phyloP scores from a whole-genome alignment of 2,888 invertebrate species.

The Lasioglossum oenotherae region DNA sequence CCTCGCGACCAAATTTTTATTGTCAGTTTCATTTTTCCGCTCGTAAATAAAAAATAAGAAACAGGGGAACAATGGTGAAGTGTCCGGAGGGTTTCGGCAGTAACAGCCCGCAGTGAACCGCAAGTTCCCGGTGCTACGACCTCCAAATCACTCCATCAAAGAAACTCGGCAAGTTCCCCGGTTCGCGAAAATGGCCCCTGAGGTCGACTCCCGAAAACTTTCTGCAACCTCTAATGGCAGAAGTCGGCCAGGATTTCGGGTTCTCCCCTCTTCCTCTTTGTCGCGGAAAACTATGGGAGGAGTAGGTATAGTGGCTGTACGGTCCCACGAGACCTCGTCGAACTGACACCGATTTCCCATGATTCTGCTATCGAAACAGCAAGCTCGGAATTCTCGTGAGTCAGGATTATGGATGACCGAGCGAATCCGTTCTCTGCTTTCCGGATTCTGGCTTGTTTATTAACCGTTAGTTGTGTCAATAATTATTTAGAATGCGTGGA shows the following conservation, averaged over 20 bases:
- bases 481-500: neutral
- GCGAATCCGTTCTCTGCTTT: neutral
- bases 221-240: conserved; percentile 29
- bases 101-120: neutral
- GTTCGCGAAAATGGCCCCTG: conserved; percentile 16
- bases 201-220: conserved; percentile 6
- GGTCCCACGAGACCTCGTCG: neutral
- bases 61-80: neutral
- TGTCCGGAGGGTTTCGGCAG: neutral
- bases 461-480: neutral
- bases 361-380: neutral
- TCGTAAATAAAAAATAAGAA: neutral
- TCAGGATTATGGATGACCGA: neutral
- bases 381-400: neutral
- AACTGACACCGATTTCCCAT: neutral
- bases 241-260: conserved; percentile 23
- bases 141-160: conserved; percentile 34
- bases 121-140: conserved; percentile 39
- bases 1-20: neutral
- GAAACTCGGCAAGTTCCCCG: conserved; percentile 9
- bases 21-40: neutral
- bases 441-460: neutral
- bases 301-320: neutral
- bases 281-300: neutral
- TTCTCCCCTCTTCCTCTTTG: neutral